phyloP scores from a whole-genome alignment of 2,888 invertebrate genomes.

The Fabriciana adippe region DNA sequence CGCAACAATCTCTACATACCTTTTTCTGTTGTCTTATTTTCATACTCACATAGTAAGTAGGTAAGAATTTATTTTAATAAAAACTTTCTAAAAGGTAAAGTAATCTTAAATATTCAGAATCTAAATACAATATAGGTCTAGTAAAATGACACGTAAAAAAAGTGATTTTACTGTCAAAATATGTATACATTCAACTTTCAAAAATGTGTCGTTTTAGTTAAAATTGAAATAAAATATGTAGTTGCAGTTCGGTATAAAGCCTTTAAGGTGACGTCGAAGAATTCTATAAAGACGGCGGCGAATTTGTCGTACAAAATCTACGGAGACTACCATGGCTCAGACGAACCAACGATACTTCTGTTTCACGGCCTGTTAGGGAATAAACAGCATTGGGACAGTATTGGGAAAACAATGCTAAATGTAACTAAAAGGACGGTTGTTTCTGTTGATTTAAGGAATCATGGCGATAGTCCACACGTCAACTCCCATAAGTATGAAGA shows the following conservation, averaged over 20 bases:
- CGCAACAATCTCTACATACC: no score
- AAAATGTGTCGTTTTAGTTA: conserved; percentile 30
- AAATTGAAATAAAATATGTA: conserved; percentile 24
- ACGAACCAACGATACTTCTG: conserved; percentile 68
- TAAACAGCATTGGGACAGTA: conserved; percentile 92
- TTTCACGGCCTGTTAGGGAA: conserved; percentile 94
- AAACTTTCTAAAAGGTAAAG: not conserved
- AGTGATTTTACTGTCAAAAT: conserved; percentile 30
- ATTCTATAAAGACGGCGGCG: conserved; percentile 47
- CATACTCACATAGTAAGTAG: no score
- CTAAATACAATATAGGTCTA: not conserved
- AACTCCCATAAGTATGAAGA: conserved; percentile 86
- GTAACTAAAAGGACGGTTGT: conserved; percentile 88
- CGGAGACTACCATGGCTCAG: conserved; percentile 49
- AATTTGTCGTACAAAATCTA: conserved; percentile 63
- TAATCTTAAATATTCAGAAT: conserved; percentile 4
- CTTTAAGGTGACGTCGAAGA: conserved; percentile 25
- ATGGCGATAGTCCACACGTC: conserved; percentile 94
- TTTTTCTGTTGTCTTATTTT: no score
- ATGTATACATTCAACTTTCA: conserved; percentile 31
- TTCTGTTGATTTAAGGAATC: conserved; percentile 95
- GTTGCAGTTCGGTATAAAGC: conserved; percentile 25
- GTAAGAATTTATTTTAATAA: not conserved
- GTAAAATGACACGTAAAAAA: conserved; percentile 8
- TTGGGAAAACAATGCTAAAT: conserved; percentile 87